Base-by-base conservation (phyloP, 2,113 vertebrate species). In the Notothenia rossii region DNA sequence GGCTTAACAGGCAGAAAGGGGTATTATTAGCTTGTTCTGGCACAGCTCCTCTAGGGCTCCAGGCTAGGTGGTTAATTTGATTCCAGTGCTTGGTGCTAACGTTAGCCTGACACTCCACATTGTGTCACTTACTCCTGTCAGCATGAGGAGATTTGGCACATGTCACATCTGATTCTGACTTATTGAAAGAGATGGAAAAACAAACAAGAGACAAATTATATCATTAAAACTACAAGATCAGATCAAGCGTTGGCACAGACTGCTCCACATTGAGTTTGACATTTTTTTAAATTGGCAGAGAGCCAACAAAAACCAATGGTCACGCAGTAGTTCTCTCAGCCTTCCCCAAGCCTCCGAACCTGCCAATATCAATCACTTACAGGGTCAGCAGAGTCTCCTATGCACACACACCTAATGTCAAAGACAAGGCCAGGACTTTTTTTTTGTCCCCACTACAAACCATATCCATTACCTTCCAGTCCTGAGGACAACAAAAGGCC, bases 1-100 rank as follows among this genome's bases (percentile, higher is more conserved):
- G 81, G 84, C 49, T 72, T 75, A 77, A 82, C 72, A 22, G 77
- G 64, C 67, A 86, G 62, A 67, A 83, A 79, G 43, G 1, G 61
- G 83, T 94, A 93, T 95, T 95, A 93, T 94, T 94, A 93, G 91
- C 85, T 83, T 84, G 71, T 81, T 88, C 84, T 89, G 86, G 83
- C 84, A 75, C 87, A 59, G 84, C 86, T 90, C 91, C 88, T 83
- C 73, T 15, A 79, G 63, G 50, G 88, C 94, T 92, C 48, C 70
- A 82, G 95, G 95, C 88, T 77, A 91, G 86, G 87, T 93, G 83
- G 74, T 93, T 94, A 92, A 94, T 94, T 93, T 92, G 81, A 94
- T 93, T 92, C 91, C 80, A 86, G 84, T 86, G 67, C 89, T 77
- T 50, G 85, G 87, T 84, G 86, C 69, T 90, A 94, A 92, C 51